Base-by-base conservation (phyloP, 2,888 invertebrate genomes). In the Clunio marinus region DNA sequence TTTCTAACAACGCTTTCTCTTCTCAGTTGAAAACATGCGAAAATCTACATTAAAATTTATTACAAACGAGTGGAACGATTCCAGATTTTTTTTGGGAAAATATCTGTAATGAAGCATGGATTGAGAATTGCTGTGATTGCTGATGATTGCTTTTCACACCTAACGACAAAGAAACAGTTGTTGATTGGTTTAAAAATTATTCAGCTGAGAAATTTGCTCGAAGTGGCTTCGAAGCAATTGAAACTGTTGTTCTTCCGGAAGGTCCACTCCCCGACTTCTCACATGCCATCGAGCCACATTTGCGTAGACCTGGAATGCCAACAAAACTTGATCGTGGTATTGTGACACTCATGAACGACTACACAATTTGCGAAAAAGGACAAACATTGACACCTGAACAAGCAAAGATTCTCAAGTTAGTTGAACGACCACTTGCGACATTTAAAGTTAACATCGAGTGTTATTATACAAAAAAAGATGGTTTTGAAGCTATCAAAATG, bases 81-180 rank as follows among this genome's bases (percentile, higher is more conserved):
- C 96, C 70, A 83, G 93, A 75, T 95, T 98, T 93, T 96, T 79
- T 95, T 98, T 80, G 98, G 97, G 0, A 99, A 98, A 81, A 98
- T 96, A 77, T 94, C 93, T 81, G 89, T 99, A 1, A 93, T 98
- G 87, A 88, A 90, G 22, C 81, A 96, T 66, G 98, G 93, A 8
- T 81, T 99, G 45, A 98, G 98, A 0, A 86, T 88, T 74, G 86
- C 86, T 13, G 83, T 86, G 70, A 89, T 88, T 72, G 89, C 91
- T 72, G 97, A 97, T 84, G 25, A 62, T 81, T 99, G 37, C 80
- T 99, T 17, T 97, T 98, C 80, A 98, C 98, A 35, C 91, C 96
- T 74, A 84, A 86, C 76, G 81, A 86, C 71, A 88, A 90, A 72
- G 82, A 88, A 10, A 89, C 96, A 76, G 94, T 96, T 2, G 70